Conservation (phyloP, 2,797 vertebrate genomes). For the Cichlasoma orientale region DNA sequence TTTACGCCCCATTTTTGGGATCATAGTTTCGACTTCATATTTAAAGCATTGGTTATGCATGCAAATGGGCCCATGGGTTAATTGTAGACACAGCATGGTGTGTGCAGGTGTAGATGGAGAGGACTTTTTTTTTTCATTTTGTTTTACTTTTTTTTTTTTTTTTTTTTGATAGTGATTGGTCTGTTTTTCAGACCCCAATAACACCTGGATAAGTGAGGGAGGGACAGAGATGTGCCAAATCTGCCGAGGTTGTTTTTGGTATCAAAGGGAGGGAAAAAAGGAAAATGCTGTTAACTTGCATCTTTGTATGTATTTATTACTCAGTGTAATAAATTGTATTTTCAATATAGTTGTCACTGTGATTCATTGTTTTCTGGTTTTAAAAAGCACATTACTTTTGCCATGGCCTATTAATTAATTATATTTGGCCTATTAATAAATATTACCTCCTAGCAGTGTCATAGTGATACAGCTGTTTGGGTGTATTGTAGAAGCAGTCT, state of each 20-base stretch:
- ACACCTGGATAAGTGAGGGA: conserved; percentile 55
- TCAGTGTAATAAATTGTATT: conserved; percentile 91
- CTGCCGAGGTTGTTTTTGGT: conserved; percentile 73
- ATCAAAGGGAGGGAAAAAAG: conserved; percentile 56
- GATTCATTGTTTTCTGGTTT: conserved; percentile 26
- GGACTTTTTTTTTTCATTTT: conserved; percentile 53
- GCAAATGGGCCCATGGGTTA: conserved; percentile 78
- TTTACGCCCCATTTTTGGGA: conserved; percentile 65
- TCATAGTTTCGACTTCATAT: conserved; percentile 68
- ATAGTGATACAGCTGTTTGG: not conserved
- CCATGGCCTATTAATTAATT: not conserved
- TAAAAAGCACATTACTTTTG: not conserved
- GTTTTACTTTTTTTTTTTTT: conserved; percentile 50
- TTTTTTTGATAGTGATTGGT: conserved; percentile 61
- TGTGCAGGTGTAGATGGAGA: conserved; percentile 84
- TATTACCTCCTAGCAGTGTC: not conserved
- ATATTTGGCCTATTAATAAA: not conserved
- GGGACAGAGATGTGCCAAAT: conserved; percentile 66
- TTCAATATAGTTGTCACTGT: conserved; percentile 84
- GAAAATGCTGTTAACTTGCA: conserved; percentile 82
- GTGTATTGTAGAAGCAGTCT: too few relatives aligned
- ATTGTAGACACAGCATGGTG: conserved; percentile 85
- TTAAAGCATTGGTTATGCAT: conserved; percentile 84
- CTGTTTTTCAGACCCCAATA: conserved; percentile 77
- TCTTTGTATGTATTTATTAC: conserved; percentile 88